Evolutionary conservation across 2,113 vertebrate genomes (phyloP), one percentile per base, ranked within the genome.

Genomic region (Pachycephala philippinensis): DNA sequence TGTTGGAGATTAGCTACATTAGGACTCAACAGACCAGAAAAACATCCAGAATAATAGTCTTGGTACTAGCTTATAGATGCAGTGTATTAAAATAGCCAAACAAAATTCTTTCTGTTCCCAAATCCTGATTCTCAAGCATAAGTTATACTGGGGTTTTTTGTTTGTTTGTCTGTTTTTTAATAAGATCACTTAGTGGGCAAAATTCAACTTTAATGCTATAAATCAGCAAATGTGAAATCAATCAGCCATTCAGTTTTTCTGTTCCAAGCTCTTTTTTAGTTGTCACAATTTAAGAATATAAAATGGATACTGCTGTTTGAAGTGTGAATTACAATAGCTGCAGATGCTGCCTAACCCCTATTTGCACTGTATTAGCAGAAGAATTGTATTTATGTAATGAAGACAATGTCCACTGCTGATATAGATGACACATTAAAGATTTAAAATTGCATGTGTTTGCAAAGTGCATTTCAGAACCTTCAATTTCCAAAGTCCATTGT

Each of bases 1-100:
- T 96, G 96, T 93, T 85, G 89, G 95, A 93, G 95, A 96, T 96
- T 93, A 87, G 95, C 86, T 86, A 84, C 90, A 95, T 92, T 96
- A 95, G 91, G 82, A 86, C 52, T 88, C 82, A 94, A 77, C 84
- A 97, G 93, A 96, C 86, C 95, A 96, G 96, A 96, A 96, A 96
- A 97, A 94, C 80, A 81, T 90, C 89, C 89, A 83, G 95, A 84
- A 96, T 91, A 96, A 97, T 94, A 79, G 95, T 81, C 79, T 80
- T 92, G 69, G 86, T 93, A 40, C 63, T 65, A 56, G 84, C 76
- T 88, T 91, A 93, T 93, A 91, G 64, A 84, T 85, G 65, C 30
- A 59, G 66, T 28, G 47, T 40, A 45, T 87, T 91, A 95, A 96
- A 86, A 84, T 44, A 92, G 57, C 54, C 83, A 61, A 82, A 65